phyloP scores from a whole-genome alignment of 2,113 vertebrate species.

The Hyla sarda region DNA sequence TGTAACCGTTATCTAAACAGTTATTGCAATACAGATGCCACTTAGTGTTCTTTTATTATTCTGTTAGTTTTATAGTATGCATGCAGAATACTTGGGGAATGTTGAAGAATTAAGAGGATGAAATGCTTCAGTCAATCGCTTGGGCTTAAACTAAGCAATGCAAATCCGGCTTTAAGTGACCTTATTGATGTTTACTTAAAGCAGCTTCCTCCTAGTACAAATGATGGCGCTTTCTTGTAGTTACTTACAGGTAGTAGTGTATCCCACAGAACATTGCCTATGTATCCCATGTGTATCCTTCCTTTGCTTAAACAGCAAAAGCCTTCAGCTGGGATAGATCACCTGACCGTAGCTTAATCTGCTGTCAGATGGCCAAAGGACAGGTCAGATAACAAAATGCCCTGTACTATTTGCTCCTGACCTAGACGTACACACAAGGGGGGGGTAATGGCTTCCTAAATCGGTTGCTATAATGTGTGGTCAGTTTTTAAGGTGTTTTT shows the following conservation, averaged over 20 bases:
- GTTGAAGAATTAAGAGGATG: constrained; percentile 64
- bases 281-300: constrained; percentile 59
- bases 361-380: constrained; percentile 58
- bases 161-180: constrained; percentile 67
- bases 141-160: constrained; percentile 66
- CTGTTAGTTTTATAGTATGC: constrained; percentile 60
- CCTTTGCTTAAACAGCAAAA: constrained; percentile 61
- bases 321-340: constrained; percentile 64
- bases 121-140: constrained; percentile 68
- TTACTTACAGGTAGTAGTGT: constrained; percentile 61
- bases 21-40: background rate
- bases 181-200: constrained; percentile 71
- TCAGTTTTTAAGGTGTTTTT: too few species aligned
- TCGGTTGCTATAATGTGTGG: background rate
- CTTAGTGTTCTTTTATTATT: constrained; percentile 31
- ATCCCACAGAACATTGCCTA: constrained; percentile 59
- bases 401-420: too few species aligned
- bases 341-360: constrained; percentile 61
- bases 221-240: constrained; percentile 68
- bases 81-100: constrained; percentile 59
- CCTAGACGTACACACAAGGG: too few species aligned
- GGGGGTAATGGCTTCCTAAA: background rate
- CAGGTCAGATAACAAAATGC: constrained; percentile 59
- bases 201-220: constrained; percentile 63
- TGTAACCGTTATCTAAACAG: too few species aligned